Evolutionary conservation across 2,797 vertebrate species (phyloP), one percentile per base, ranked within the genome.

Genomic region (Melanotaenia parkinsoni): DNA sequence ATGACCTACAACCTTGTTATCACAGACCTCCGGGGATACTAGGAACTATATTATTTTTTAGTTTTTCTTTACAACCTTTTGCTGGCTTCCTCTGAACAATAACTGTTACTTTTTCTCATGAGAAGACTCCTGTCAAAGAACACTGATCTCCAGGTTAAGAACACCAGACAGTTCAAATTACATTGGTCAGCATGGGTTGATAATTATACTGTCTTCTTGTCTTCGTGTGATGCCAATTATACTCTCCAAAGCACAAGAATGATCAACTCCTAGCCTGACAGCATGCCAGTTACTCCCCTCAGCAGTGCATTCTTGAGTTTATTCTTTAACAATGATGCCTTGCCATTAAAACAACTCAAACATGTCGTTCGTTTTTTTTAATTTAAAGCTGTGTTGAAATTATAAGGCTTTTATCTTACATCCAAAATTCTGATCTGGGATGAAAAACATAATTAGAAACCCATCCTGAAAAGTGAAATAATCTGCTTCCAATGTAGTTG

Each of bases 101-200:
- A 84, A 86, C 84, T 74, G 86, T 89, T 79, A 89, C n/a, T 91
- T 86, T 89, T 88, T 82, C 70, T 74, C 81, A 82, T 69, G 81
- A 86, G 83, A 87, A 84, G 76, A 68, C 66, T 65, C 70, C 81
- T 82, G 84, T 90, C 76, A 74, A 74, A 84, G 80, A 84, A 37
- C 20, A 13, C 35, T 58, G 58, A 67, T 58, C 67, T 67, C 70
- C 65, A 75, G 47, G 47, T 74, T 54, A 18, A 70, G 70, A 70
- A 65, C 66, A 73, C 9, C 22, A 81, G 83, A 89, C 82, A 83
- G 79, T 76, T 86, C 70, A 85, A 88, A 92, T 90, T 82, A 86
- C 77, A 76, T 70, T 16, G 82, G 86, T 86, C 88, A 90, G 64
- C 63, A 67, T 26, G 38, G 70, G 33, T 67, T 53, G 68, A 85